These are phyloP conservation scores for Rhagonycha fulva DNA, from an alignment of 2,888 invertebrate species.

Conservation along the genomic window DNA sequence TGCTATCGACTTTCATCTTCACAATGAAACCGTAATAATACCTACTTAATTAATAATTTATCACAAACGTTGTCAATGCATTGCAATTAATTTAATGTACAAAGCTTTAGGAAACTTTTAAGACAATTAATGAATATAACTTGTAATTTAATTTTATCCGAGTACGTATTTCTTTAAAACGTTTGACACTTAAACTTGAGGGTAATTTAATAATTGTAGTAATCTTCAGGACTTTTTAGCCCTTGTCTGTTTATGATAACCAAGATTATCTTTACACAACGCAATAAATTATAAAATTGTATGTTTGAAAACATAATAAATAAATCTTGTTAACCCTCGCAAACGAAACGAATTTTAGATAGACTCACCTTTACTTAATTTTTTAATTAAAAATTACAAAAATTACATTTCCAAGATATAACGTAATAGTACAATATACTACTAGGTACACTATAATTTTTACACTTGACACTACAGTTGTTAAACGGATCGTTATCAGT, in stretches of 20 bases:
- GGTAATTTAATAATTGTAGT: not conserved
- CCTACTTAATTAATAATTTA: not conserved
- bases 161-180: not conserved
- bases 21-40: not conserved
- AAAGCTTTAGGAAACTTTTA: not conserved
- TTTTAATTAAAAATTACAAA: not conserved
- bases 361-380: not conserved
- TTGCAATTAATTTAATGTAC: not conserved
- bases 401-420: not conserved
- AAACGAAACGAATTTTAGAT: not conserved
- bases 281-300: not conserved
- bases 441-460: not conserved
- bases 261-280: not conserved
- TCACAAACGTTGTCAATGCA: not conserved
- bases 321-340: not conserved
- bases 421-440: not conserved
- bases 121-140: not conserved
- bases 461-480: constrained; percentile 13
- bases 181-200: not conserved
- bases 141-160: not conserved
- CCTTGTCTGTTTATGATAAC: not conserved
- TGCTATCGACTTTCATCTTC: not conserved
- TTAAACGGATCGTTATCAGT: constrained; percentile 25
- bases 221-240: not conserved
- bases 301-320: not conserved